phyloP scores from a whole-genome alignment of 2,797 vertebrate species.

The Pseudochaenichthys georgianus region DNA sequence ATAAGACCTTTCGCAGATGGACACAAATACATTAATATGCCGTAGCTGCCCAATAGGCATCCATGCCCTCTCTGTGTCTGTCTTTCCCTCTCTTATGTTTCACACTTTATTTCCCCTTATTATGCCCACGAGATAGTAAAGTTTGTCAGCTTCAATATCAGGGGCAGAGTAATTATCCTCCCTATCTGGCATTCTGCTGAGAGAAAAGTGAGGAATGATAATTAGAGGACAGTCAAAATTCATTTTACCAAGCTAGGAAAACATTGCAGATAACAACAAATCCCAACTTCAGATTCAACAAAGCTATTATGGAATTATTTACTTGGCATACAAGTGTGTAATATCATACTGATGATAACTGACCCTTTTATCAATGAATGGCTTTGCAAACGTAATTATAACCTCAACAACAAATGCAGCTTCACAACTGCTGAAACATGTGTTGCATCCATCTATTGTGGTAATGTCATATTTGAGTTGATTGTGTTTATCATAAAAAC shows the following conservation, averaged over 20 bases:
- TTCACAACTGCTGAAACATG: background rate
- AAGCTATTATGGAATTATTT: background rate
- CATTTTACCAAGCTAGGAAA: background rate
- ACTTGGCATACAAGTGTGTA: background rate
- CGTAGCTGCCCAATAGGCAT: constrained; percentile 50
- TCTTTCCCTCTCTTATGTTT: constrained; percentile 9
- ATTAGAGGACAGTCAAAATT: constrained; percentile 15
- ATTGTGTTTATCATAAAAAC: background rate
- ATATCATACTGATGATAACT: constrained; percentile 1
- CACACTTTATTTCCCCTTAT: background rate
- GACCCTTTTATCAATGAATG: background rate
- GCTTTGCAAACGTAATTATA: background rate
- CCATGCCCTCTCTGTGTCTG: constrained; percentile 46
- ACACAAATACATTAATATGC: constrained; percentile 29
- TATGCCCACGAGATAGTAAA: constrained; percentile 19
- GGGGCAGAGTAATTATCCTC: background rate
- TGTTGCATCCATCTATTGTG: background rate
- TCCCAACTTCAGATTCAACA: constrained; percentile 17
- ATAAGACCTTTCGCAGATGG: constrained; percentile 44
- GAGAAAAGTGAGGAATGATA: constrained; percentile 4
- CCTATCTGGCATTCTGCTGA: constrained; percentile 4
- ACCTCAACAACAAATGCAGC: background rate
- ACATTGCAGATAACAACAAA: constrained; percentile 12
- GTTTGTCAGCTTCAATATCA: constrained; percentile 39
- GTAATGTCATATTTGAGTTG: background rate